Percentiles rank a stretch among this genome's conserved stretches.
Evolutionary conservation across 2,113 vertebrate species (phyloP).

Genomic region (Dasyurus viverrinus): DNA sequence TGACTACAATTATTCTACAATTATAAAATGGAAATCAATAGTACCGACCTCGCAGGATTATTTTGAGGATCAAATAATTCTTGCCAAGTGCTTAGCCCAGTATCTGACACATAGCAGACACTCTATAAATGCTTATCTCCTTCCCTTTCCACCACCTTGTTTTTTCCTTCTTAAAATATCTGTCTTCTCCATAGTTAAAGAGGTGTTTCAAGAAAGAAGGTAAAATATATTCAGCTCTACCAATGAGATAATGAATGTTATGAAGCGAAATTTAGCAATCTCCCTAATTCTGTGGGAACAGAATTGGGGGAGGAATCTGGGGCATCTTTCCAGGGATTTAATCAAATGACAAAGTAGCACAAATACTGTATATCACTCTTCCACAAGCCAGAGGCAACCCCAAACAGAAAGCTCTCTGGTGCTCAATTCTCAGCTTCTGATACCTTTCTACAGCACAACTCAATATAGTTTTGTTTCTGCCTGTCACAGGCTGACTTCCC

Average conservation of each 20-base stretch:
- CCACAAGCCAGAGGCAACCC: background rate
- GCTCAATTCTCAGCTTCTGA: background rate
- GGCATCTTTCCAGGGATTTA: constrained; percentile 2
- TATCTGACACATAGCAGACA: background rate
- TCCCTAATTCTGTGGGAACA: background rate
- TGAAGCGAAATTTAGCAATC: background rate
- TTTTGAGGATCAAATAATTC: background rate
- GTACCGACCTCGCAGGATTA: background rate
- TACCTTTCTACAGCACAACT: background rate
- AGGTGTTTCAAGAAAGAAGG: background rate
- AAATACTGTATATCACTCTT: background rate
- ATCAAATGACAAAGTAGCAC: background rate
- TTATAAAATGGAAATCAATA: background rate
- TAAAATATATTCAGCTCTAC: background rate
- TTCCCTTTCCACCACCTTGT: background rate
- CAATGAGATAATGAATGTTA: background rate
- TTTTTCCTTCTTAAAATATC: background rate
- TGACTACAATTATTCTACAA: background rate
- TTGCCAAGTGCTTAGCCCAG: background rate
- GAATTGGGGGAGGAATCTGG: background rate
- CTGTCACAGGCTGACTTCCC: background rate
- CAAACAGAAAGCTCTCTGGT: background rate
- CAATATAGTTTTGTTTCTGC: background rate
- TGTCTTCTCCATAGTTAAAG: background rate
- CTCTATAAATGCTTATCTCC: background rate